Evolutionary conservation across 2,113 vertebrate genomes (phyloP).

Genomic region (Diadophis punctatus): DNA sequence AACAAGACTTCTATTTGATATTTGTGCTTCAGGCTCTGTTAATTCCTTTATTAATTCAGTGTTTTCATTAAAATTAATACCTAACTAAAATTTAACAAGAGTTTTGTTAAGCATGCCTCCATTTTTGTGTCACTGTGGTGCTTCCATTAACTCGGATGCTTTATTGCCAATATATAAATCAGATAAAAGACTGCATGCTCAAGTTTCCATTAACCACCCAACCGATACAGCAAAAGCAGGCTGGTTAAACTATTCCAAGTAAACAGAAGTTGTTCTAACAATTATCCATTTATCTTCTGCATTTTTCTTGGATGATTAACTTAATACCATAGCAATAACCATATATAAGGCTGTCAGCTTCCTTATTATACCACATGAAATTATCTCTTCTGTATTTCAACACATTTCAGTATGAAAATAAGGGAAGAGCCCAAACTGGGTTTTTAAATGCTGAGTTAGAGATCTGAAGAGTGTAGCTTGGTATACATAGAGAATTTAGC

Average conservation of each 20-base stretch:
- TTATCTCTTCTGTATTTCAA: conserved; percentile 45
- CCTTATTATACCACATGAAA: conserved; percentile 57
- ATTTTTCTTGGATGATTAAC: conserved; percentile 40
- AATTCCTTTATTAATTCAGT: not conserved
- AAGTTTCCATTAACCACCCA: conserved; percentile 31
- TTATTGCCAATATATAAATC: conserved; percentile 43
- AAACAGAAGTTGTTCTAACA: conserved; percentile 46
- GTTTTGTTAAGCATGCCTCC: conserved; percentile 33
- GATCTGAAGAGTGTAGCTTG: conserved; percentile 27
- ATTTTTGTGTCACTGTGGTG: conserved; percentile 26
- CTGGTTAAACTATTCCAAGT: conserved; percentile 26
- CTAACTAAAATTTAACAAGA: conserved; percentile 27
- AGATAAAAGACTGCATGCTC: conserved; percentile 41
- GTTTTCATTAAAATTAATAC: conserved; percentile 32
- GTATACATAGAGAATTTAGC: not conserved
- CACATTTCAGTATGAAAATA: conserved; percentile 35
- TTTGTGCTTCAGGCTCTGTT: not conserved
- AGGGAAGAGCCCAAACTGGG: conserved; percentile 14
- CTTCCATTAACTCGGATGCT: conserved; percentile 41
- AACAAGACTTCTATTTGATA: not conserved
- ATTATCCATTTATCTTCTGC: conserved; percentile 31
- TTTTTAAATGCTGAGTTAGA: conserved; percentile 43
- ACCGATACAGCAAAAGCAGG: conserved; percentile 35
- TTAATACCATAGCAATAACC: conserved; percentile 46
- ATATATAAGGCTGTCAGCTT: conserved; percentile 51